Percentiles rank a stretch among this genome's conserved stretches.
These are phyloP conservation scores for Parauchenoglanis punctatus DNA, from an alignment of 2,797 vertebrate species.

Conservation along the genomic window DNA sequence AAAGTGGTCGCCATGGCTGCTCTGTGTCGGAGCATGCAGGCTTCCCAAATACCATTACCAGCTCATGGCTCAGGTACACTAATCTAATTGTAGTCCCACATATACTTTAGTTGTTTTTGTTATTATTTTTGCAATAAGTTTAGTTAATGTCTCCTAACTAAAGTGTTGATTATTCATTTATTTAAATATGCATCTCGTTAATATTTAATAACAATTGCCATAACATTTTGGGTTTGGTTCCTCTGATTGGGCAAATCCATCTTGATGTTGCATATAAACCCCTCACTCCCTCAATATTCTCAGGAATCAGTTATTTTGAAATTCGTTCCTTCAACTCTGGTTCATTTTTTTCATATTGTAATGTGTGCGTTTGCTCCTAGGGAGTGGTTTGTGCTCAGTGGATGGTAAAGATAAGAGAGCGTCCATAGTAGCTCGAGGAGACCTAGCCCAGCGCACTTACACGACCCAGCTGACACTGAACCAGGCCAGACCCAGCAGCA, in stretches of 20 bases:
- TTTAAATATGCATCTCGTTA: neutral
- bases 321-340: neutral
- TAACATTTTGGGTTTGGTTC: neutral
- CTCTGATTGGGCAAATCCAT: neutral
- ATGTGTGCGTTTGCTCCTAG: constrained; percentile 32
- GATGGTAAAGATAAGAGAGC: constrained; percentile 65
- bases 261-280: neutral
- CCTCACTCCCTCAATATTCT: too few species aligned
- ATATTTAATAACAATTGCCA: neutral
- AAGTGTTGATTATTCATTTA: neutral
- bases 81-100: neutral
- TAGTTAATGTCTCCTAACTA: neutral
- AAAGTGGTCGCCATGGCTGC: constrained; percentile 93
- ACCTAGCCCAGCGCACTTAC: constrained; percentile 72
- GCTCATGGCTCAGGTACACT: constrained; percentile 75
- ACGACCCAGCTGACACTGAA: constrained; percentile 71
- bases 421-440: constrained; percentile 64
- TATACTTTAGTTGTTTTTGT: neutral
- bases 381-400: constrained; percentile 43
- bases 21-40: constrained; percentile 87
- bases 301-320: neutral
- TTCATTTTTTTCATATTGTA: neutral
- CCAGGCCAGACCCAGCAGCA: constrained; percentile 65
- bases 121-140: neutral
- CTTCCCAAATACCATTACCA: constrained; percentile 73